Evolutionary conservation across 2,888 invertebrate genomes (phyloP).

Genomic region (Cephus pulcher): DNA sequence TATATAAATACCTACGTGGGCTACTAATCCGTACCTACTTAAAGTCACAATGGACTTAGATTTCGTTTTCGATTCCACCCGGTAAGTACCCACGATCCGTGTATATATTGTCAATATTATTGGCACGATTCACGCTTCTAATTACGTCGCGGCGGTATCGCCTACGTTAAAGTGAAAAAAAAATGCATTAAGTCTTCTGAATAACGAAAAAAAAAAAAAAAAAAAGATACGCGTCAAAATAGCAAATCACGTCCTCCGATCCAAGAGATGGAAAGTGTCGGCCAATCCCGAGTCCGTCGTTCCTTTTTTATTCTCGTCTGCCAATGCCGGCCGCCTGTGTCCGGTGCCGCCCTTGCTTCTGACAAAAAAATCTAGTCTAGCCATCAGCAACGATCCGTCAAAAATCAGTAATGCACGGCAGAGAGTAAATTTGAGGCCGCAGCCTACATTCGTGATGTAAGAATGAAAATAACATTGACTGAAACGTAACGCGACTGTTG

Average conservation of each 20-base stretch:
- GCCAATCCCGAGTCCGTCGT: neutral
- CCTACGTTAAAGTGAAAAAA: neutral
- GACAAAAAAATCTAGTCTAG: neutral
- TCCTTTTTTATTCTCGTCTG: neutral
- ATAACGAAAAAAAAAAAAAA: neutral
- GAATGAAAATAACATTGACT: constrained; percentile 31
- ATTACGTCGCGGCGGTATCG: neutral
- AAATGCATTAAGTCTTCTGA: neutral
- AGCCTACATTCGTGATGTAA: constrained; percentile 42
- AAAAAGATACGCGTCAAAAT: neutral
- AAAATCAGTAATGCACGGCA: neutral
- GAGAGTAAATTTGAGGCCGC: constrained; percentile 29
- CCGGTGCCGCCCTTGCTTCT: neutral
- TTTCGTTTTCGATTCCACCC: neutral
- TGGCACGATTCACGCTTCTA: neutral
- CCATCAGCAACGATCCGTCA: neutral
- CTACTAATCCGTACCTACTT: neutral
- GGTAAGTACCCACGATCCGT: neutral
- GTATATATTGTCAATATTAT: neutral
- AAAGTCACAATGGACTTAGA: neutral
- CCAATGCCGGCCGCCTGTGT: neutral
- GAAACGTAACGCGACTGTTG: neutral
- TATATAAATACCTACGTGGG: neutral
- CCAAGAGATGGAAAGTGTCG: neutral
- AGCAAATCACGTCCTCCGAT: neutral